Conservation (phyloP, 1,140 invertebrate genomes). For the Lucilia cuprina region DNA sequence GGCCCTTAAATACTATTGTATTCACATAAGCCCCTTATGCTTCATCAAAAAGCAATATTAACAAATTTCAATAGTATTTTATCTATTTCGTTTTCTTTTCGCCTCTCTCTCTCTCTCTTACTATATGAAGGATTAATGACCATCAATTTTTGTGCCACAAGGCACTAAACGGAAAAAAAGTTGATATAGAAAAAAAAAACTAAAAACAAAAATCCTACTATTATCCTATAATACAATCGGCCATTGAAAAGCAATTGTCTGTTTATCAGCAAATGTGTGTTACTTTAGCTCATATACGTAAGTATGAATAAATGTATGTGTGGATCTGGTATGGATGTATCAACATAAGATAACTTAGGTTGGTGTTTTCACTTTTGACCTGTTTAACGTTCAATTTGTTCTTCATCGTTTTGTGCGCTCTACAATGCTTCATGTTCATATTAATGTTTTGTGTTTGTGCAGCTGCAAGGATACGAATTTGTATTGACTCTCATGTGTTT, state of each 20-base stretch:
- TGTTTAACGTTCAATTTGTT: conserved; percentile 32
- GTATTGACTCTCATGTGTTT: not conserved
- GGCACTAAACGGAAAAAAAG: not conserved
- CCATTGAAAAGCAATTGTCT: conserved; percentile 23
- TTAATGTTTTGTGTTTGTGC: not conserved
- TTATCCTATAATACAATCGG: conserved; percentile 23
- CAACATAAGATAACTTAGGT: conserved; percentile 25
- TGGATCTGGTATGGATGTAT: not conserved
- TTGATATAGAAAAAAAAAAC: not conserved
- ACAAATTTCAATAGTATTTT: not conserved
- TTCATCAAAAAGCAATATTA: not conserved
- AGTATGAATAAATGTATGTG: not conserved
- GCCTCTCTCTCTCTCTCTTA: not conserved
- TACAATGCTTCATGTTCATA: not conserved
- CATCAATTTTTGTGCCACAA: conserved; percentile 22
- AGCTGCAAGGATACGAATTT: not conserved
- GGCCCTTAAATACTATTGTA: too few relatives aligned
- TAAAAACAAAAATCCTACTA: conserved; percentile 21
- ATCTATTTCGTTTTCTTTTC: not conserved
- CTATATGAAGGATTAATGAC: conserved; percentile 25
- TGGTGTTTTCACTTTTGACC: conserved; percentile 28
- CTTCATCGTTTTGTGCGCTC: not conserved
- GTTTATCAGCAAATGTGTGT: not conserved
- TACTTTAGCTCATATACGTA: not conserved
- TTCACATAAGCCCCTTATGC: too few relatives aligned